These are phyloP conservation scores for Peromyscus nudipes DNA, from an alignment of 2,797 vertebrate genomes.

Conservation along the genomic window DNA sequence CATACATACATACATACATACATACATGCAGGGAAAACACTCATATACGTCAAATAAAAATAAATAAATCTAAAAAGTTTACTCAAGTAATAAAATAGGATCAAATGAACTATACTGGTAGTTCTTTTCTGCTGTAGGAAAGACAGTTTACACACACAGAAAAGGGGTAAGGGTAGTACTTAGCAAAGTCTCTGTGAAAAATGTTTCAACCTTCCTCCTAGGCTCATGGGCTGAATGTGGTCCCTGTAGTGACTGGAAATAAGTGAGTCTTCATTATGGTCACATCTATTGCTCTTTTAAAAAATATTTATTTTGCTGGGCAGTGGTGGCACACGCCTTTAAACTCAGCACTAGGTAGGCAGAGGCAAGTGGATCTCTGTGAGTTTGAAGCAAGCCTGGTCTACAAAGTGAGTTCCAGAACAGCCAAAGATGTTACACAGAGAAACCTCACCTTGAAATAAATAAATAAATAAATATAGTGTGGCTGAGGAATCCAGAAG, in stretches of 20 bases:
- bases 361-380: not conserved
- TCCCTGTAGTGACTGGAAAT: not conserved
- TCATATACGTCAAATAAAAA: not conserved
- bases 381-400: not conserved
- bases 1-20: not conserved
- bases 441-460: not conserved
- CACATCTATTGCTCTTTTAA: not conserved
- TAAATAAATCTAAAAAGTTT: not conserved
- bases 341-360: not conserved
- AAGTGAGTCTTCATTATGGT: not conserved
- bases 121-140: constrained; percentile 5
- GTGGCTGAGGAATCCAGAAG: not conserved
- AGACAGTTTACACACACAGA: not conserved
- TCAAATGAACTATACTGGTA: not conserved
- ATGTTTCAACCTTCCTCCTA: not conserved
- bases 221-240: not conserved
- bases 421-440: not conserved
- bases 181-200: not conserved
- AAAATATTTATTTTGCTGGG: not conserved
- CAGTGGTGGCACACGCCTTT: not conserved
- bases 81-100: constrained; percentile 7
- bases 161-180: constrained; percentile 2
- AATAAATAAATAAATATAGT: too few relatives aligned
- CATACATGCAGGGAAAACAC: not conserved
- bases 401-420: not conserved